A percentile compares a stretch with the other conserved stretches of the same genome.
Evolutionary conservation across 1,140 invertebrate genomes (phyloP).

Genomic region (Brachionus sp.): DNA sequence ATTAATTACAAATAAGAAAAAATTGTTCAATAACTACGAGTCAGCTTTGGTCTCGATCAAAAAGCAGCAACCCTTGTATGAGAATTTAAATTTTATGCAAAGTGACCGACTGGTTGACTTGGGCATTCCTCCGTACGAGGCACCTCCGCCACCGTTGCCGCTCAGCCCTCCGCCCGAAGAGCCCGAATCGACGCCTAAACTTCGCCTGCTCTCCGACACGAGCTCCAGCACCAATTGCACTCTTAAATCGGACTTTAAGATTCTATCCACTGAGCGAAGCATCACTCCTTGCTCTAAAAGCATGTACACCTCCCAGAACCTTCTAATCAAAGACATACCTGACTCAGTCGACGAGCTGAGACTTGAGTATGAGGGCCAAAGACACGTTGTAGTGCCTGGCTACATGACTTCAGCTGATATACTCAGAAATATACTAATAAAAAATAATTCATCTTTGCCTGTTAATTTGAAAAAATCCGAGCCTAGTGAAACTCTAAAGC

Average conservation of each 20-base stretch:
- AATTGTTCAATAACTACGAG: neutral
- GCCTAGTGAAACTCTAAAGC: neutral
- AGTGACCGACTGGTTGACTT: neutral
- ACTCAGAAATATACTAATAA: constrained; percentile 2
- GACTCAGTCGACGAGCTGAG: constrained; percentile 30
- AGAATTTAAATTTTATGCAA: constrained; percentile 5
- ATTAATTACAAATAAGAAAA: neutral
- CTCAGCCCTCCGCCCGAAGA: neutral
- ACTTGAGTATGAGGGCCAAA: constrained; percentile 1
- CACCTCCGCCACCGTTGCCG: neutral
- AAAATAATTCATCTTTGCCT: neutral
- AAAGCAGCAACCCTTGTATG: neutral
- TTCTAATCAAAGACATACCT: constrained; percentile 20
- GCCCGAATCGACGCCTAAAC: neutral
- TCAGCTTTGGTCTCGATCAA: neutral
- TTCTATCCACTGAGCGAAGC: neutral
- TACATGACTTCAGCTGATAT: constrained; percentile 44
- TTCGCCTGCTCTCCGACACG: neutral
- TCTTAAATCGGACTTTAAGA: neutral
- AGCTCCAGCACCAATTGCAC: neutral
- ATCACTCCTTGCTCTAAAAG: neutral
- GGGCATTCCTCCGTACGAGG: neutral
- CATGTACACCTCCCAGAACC: neutral
- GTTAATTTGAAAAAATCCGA: neutral
- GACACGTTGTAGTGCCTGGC: constrained; percentile 19